Evolutionary conservation across 1,140 invertebrate genomes (phyloP).

Genomic region (Megalonaias nervosa): DNA sequence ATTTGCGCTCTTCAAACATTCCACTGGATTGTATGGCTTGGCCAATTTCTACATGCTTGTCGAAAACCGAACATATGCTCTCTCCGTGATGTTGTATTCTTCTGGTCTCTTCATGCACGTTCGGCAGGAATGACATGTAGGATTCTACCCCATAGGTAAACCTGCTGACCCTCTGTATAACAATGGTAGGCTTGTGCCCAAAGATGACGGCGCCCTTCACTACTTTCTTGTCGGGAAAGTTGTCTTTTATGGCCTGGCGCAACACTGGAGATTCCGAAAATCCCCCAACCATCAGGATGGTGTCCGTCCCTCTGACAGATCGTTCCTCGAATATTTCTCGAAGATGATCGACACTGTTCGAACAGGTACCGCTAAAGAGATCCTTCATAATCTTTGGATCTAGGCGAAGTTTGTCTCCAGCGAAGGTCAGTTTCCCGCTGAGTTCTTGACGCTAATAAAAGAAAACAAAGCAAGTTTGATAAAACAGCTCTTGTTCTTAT

Average conservation of each 20-base stretch:
- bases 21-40: slow-evolving; percentile 11
- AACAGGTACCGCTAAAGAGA: slow-evolving; percentile 13
- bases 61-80: slow-evolving; percentile 26
- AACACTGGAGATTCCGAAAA: slow-evolving; percentile 31
- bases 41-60: slow-evolving; percentile 14
- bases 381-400: slow-evolving; percentile 9
- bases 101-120: slow-evolving; percentile 15
- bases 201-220: slow-evolving; percentile 27
- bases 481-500: too few relatives aligned
- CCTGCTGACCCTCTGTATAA: slow-evolving; percentile 19
- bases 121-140: slow-evolving; percentile 13
- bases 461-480: too few relatives aligned
- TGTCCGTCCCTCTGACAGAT: background rate
- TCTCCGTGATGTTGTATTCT: slow-evolving; percentile 8
- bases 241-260: slow-evolving; percentile 15
- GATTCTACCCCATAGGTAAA: slow-evolving; percentile 23
- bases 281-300: slow-evolving; percentile 31
- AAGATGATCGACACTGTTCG: slow-evolving; percentile 15
- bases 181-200: slow-evolving; percentile 23
- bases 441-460: background rate
- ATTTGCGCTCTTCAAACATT: slow-evolving; percentile 4
- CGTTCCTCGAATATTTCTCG: slow-evolving; percentile 9
- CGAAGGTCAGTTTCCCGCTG: slow-evolving; percentile 1
- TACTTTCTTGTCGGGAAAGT: slow-evolving; percentile 16
- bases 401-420: slow-evolving; percentile 16